phyloP scores from a whole-genome alignment of 2,888 invertebrate genomes.

The Sacculina carcini region DNA sequence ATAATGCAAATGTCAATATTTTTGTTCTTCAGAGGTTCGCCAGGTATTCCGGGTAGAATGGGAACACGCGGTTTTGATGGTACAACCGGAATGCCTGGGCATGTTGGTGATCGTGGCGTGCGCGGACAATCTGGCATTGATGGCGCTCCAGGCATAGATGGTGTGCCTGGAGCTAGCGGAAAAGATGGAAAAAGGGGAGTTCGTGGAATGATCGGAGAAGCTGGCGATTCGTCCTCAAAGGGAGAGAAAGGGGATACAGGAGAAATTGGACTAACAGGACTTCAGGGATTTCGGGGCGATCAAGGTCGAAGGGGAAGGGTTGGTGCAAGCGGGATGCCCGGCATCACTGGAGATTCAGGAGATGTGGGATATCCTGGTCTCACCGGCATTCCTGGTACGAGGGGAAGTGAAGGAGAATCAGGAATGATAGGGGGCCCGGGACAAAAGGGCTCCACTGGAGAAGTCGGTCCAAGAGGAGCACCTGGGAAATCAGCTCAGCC shows the following conservation, averaged over 20 bases:
- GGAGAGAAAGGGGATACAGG: constrained; percentile 10
- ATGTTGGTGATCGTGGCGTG: constrained; percentile 23
- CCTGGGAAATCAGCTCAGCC: constrained; percentile 33
- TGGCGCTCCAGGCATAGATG: constrained; percentile 23
- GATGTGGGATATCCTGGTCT: constrained; percentile 13
- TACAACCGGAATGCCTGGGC: constrained; percentile 30
- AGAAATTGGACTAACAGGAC: constrained; percentile 9
- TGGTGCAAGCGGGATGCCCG: constrained; percentile 2
- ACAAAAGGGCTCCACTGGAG: constrained; percentile 6
- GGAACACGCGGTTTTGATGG: constrained; percentile 33
- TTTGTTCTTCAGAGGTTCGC: no score
- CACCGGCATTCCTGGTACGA: constrained; percentile 10
- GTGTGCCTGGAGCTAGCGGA: constrained; percentile 28
- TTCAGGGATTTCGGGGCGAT: constrained; percentile 1
- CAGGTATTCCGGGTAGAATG: constrained; percentile 32
- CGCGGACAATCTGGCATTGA: constrained; percentile 30
- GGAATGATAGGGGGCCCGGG: constrained; percentile 10
- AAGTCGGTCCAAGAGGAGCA: constrained; percentile 15
- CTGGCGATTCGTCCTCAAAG: constrained; percentile 10
- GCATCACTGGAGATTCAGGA: constrained; percentile 1
- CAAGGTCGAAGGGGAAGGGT: constrained; percentile 14
- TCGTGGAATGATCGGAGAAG: constrained; percentile 14
- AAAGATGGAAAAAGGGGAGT: constrained; percentile 21
- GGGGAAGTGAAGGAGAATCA: constrained; percentile 7
- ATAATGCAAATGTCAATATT: no score